These are phyloP conservation scores for Clarias platycephalus DNA, from an alignment of 2,797 vertebrate species.

Conservation along the genomic window DNA sequence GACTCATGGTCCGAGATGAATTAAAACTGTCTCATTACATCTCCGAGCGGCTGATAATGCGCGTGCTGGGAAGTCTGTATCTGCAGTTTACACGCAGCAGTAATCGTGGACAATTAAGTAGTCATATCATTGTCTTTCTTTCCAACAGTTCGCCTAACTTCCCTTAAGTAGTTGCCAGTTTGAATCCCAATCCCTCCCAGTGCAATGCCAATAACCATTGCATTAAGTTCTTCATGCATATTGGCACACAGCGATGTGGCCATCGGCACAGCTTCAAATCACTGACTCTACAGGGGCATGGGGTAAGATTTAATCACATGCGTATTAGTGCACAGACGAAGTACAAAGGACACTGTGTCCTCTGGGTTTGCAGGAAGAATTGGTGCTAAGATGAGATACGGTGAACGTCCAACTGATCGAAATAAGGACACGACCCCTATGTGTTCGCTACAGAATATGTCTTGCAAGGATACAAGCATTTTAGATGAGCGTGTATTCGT, in stretches of 20 bases:
- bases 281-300: conserved; percentile 8
- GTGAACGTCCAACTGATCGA: conserved; percentile 21
- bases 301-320: conserved; percentile 28
- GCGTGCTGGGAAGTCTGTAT: conserved; percentile 44
- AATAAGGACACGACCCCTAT: conserved; percentile 31
- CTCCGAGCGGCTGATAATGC: conserved; percentile 58
- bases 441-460: not conserved
- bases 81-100: conserved; percentile 18
- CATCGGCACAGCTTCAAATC: not conserved
- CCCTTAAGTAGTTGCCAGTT: not conserved
- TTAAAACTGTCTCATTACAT: conserved; percentile 73
- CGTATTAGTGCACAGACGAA: conserved; percentile 26
- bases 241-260: not conserved
- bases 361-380: conserved; percentile 26
- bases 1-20: conserved; percentile 72
- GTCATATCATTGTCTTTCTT: conserved; percentile 21
- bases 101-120: conserved; percentile 18
- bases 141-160: conserved; percentile 1
- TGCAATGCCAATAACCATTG: conserved; percentile 2
- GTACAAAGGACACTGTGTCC: conserved; percentile 32
- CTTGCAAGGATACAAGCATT: not conserved
- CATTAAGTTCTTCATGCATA: not conserved
- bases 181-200: not conserved
- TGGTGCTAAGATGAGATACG: conserved; percentile 31
- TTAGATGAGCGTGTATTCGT: not conserved